Percentiles rank a stretch among this genome's conserved stretches.
phyloP scores from a whole-genome alignment of 2,113 vertebrate genomes.

The Colossoma macropomum region DNA sequence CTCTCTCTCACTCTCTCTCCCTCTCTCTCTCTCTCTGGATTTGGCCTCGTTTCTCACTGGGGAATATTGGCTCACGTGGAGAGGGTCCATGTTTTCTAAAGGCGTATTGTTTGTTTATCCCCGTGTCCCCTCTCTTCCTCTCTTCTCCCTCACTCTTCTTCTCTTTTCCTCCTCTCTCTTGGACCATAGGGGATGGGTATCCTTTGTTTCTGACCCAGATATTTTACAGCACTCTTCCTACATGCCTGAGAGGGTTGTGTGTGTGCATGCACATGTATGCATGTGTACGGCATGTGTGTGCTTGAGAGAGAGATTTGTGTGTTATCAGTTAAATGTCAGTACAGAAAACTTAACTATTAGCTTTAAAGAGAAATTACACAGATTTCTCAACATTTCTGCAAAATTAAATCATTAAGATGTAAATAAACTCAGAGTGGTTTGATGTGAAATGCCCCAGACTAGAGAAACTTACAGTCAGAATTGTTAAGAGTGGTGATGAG shows the following conservation, averaged over 20 bases:
- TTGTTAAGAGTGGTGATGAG: too few species aligned
- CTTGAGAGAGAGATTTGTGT: background rate
- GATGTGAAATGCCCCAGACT: too few species aligned
- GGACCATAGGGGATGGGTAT: slow-evolving; percentile 28
- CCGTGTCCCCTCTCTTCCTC: slow-evolving; percentile 55
- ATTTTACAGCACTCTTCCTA: slow-evolving; percentile 60
- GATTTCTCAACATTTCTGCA: too few species aligned
- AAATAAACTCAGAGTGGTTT: too few species aligned
- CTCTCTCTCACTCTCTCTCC: slow-evolving; percentile 46
- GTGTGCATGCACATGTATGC: slow-evolving; percentile 26
- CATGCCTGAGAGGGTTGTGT: slow-evolving; percentile 54
- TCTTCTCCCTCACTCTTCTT: slow-evolving; percentile 57
- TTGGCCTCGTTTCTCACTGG: slow-evolving; percentile 71
- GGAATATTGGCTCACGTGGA: slow-evolving; percentile 77
- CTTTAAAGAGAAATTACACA: too few species aligned
- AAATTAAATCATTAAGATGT: too few species aligned
- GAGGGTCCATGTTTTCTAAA: slow-evolving; percentile 71
- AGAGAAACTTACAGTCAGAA: too few species aligned
- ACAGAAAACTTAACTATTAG: too few species aligned
- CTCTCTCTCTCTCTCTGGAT: slow-evolving; percentile 45
- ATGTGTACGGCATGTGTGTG: background rate
- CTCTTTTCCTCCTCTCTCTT: slow-evolving; percentile 43
- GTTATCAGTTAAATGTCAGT: too few species aligned
- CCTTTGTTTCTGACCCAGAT: slow-evolving; percentile 77
- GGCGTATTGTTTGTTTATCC: slow-evolving; percentile 72